Evolutionary conservation across 2,888 invertebrate genomes (phyloP).

Genomic region (Creontiades dilutus): DNA sequence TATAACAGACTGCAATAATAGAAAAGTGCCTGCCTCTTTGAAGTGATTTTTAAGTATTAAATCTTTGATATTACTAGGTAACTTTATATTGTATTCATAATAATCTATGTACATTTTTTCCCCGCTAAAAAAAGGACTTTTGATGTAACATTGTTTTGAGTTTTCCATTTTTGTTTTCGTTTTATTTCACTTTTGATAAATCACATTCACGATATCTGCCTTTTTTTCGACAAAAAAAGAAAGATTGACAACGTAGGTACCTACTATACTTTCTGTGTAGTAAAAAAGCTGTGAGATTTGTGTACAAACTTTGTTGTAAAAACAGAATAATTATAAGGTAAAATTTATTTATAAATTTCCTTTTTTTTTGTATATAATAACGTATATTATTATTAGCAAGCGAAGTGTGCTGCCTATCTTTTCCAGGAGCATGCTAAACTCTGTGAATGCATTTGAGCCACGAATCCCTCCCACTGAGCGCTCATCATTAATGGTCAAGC

Average conservation of each 20-base stretch:
- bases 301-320: conserved; percentile 37
- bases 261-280: conserved; percentile 42
- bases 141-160: conserved; percentile 24
- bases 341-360: conserved; percentile 18
- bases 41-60: conserved; percentile 46
- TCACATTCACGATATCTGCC: not conserved
- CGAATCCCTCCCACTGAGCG: conserved; percentile 91
- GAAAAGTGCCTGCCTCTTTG: conserved; percentile 64
- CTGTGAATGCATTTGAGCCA: conserved; percentile 94
- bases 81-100: conserved; percentile 25
- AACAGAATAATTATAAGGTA: conserved; percentile 3
- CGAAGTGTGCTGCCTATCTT: conserved; percentile 79
- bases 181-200: not conserved
- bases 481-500: conserved; percentile 88
- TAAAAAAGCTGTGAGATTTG: conserved; percentile 51
- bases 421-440: conserved; percentile 96
- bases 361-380: conserved; percentile 46
- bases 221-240: not conserved
- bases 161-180: not conserved
- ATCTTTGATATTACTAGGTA: conserved; percentile 7
- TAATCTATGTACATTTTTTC: not conserved
- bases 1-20: conserved; percentile 67
- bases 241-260: not conserved
- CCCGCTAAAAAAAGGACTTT: not conserved
- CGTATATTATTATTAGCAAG: conserved; percentile 71